Base-by-base conservation (phyloP, 2,113 vertebrate species). In the Ailurus styani region DNA sequence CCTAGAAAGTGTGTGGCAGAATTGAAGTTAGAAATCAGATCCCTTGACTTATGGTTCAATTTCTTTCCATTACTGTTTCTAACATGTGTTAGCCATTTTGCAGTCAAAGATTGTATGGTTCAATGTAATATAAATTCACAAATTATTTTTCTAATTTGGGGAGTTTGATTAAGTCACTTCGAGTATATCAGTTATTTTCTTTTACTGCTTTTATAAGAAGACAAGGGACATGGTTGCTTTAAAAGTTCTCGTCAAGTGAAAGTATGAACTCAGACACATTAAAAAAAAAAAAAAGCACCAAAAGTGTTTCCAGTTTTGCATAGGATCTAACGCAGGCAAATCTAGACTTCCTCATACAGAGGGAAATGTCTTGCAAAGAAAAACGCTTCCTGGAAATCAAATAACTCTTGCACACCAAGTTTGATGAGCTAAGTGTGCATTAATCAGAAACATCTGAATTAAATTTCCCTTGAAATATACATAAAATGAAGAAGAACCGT, bases 381-480 rank as follows among this genome's bases (percentile, higher is more conserved):
- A 92, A 97, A 90, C 27, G 5, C 60, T 96, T 96, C 88, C 94
- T 97, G 85, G 93, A 98, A 98, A 97, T 97, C 87, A 97, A 96
- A 66, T 91, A 94, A 96, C 52, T 95, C 66, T 90, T 96, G 64
- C 82, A 93, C 95, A 96, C 94, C 83, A 95, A 96, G 23, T 97
- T 96, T 96, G 94, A 98, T 98, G 97, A 97, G 95, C 97, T 97
- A 96, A 97, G 87, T 98, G 47, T 45, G 82, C 91, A 96, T 96
- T 97, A 98, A 98, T 97, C 96, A 91, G 79, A 97, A 98, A 97
- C 97, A 98, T 97, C 85, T 98, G 98, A 98, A 95, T 94, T 98
- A 98, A 98, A 98, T 98, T 98, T 96, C 68, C 96, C 98, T 96
- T 97, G 96, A 98, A 98, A 98, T 98, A 97, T 95, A 98, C 72